Percentiles rank a stretch among this genome's conserved stretches.
phyloP scores from a whole-genome alignment of 1,140 invertebrate species.

The Telenomus remus region DNA sequence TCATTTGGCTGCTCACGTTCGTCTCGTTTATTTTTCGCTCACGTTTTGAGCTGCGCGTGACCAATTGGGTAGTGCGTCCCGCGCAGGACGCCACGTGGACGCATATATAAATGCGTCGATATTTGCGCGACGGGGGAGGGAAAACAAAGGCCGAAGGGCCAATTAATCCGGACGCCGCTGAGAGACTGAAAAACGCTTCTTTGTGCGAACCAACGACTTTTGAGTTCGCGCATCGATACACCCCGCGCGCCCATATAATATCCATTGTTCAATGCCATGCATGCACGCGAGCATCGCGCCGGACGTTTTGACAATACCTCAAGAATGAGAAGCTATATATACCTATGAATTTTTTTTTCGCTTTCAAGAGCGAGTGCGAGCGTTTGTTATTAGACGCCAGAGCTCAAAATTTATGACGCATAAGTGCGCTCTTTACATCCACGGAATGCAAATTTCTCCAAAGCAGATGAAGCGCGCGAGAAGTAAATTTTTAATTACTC shows the following conservation, averaged over 20 bases:
- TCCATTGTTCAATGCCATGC: not conserved
- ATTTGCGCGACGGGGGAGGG: conserved; percentile 9
- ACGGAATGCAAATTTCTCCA: conserved; percentile 11
- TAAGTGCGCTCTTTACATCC: conserved; percentile 10
- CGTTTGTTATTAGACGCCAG: conserved; percentile 17
- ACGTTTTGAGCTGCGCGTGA: conserved; percentile 32
- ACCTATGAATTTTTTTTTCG: conserved; percentile 8
- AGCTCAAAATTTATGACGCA: conserved; percentile 24
- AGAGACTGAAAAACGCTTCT: conserved; percentile 31
- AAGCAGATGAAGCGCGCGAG: conserved; percentile 12
- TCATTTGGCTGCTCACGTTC: conserved; percentile 34
- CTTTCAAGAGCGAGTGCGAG: not conserved
- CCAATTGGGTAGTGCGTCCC: conserved; percentile 18
- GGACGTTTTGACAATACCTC: conserved; percentile 10
- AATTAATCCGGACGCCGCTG: conserved; percentile 34
- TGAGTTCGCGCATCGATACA: conserved; percentile 15
- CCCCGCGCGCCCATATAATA: conserved; percentile 5
- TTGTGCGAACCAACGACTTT: conserved; percentile 22
- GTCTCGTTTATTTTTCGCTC: conserved; percentile 18
- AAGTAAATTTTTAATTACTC: too few species aligned
- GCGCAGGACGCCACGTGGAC: conserved; percentile 29
- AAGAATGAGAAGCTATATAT: not conserved
- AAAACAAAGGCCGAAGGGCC: conserved; percentile 8
- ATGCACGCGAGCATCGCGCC: not conserved
- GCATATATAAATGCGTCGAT: conserved; percentile 27